Base-by-base conservation (phyloP, 2,113 vertebrate species). In the Spermophilus dauricus region DNA sequence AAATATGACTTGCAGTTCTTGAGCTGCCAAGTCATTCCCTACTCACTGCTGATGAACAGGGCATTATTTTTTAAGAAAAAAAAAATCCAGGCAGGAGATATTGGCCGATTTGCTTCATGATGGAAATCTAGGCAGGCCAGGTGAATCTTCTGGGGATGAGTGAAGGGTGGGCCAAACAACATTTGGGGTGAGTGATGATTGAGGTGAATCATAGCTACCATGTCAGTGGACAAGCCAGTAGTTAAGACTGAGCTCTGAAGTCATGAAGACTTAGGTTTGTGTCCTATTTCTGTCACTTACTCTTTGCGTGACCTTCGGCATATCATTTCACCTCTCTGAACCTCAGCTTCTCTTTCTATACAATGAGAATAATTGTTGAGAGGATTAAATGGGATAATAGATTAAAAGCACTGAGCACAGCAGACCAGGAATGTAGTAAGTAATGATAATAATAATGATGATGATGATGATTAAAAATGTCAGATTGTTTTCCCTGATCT, bases 1-100 rank as follows among this genome's bases (percentile, higher is more conserved):
- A 98, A 98, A 98, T 97, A 97, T 18, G 97, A 97, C 97, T 95
- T 11, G 37, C 78, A 97, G 53, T 95, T 95, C 48, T 84, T 80
- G 65, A 98, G 97, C 93, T 2, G 3, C 75, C 56, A 95, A 97
- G 91, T 94, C 93, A 95, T 91, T 82, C 88, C 11, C 56, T 88
- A 95, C 51, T 84, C 24, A 94, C 72, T 96, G 89, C 3, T 63
- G 92, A 96, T 76, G 86, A 95, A 81, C 61, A 89, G 0, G 13
- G 48, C 69, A 48, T 37, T 53, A 78, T 89, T 98, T 95, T 97
- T 94, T 58, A 96, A 96, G 78, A 93, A 34, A 30, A 24, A 83
- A 30, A 34, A 97, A 94, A 88, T 81, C 53, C 91, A 83, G 34
- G 42, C 77, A 87, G 22, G 72, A 87, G 28, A 94, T 93, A 61